Percentiles rank a stretch among this genome's conserved stretches.
These are phyloP conservation scores for Drosophila mayri DNA, from an alignment of 1,140 invertebrate species.

Conservation along the genomic window DNA sequence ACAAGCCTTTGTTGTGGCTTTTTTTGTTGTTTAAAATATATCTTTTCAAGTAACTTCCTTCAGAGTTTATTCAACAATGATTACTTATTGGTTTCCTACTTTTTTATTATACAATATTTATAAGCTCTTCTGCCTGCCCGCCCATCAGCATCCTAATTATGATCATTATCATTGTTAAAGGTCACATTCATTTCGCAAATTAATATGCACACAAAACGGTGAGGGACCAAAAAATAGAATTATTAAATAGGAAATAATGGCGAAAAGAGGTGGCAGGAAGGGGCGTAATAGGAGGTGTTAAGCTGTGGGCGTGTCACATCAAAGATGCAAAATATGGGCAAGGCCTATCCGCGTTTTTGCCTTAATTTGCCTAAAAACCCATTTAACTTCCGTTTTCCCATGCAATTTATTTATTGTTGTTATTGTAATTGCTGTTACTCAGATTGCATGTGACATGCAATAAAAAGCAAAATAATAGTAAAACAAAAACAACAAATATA, in stretches of 20 bases:
- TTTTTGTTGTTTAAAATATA: background rate
- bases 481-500: constrained; percentile 6
- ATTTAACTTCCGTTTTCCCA: constrained; percentile 50
- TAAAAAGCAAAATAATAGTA: background rate
- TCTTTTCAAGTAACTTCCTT: too few species aligned
- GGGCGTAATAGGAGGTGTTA: constrained; percentile 23
- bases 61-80: constrained; percentile 1
- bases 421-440: constrained; percentile 25
- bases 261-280: background rate
- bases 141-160: constrained; percentile 43
- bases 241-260: background rate
- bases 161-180: constrained; percentile 22
- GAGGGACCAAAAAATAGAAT: constrained; percentile 31
- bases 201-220: constrained; percentile 1
- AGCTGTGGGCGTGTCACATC: background rate
- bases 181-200: constrained; percentile 25
- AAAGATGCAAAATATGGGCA: constrained; percentile 16
- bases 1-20: too few species aligned
- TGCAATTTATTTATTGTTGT: constrained; percentile 21
- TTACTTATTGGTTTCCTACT: constrained; percentile 2
- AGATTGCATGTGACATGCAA: constrained; percentile 46
- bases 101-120: background rate
- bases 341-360: constrained; percentile 2
- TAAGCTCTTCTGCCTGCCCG: background rate
- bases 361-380: constrained; percentile 46